These are phyloP conservation scores for Hexactinellida sp. DNA, from an alignment of 37 sponge, comb jelly and placozoan genomes.

Conservation along the genomic window DNA sequence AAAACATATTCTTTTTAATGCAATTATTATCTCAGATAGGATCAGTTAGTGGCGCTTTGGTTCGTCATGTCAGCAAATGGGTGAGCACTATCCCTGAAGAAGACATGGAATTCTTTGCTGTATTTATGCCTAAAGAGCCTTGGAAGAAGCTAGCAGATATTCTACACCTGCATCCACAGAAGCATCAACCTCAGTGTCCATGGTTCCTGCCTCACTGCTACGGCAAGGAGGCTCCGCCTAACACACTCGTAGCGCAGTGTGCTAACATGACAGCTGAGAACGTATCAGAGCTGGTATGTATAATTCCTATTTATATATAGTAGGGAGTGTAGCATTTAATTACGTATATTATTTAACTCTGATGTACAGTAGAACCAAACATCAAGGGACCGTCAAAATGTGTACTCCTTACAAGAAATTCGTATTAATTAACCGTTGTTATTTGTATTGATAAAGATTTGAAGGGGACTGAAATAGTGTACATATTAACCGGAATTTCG, in stretches of 20 bases:
- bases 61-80: slow-evolving; percentile 1
- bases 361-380: too few species aligned
- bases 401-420: too few species aligned
- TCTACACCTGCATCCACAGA: neutral
- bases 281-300: neutral
- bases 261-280: slow-evolving; percentile 6
- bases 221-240: neutral
- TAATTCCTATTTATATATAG: too few species aligned
- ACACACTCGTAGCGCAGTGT: slow-evolving; percentile 1
- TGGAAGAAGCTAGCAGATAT: neutral
- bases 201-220: slow-evolving; percentile 10
- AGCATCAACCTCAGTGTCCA: slow-evolving; percentile 18
- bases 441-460: too few species aligned
- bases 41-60: neutral
- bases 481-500: too few species aligned
- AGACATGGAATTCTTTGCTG: neutral
- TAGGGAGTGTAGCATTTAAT: too few species aligned
- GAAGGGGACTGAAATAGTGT: too few species aligned
- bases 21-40: neutral
- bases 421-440: too few species aligned
- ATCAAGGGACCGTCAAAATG: too few species aligned
- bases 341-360: too few species aligned
- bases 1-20: neutral
- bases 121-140: slow-evolving; percentile 1
- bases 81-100: neutral